Base-by-base conservation (phyloP, 2,888 invertebrate species). In the Dromius quadrimaculatus region DNA sequence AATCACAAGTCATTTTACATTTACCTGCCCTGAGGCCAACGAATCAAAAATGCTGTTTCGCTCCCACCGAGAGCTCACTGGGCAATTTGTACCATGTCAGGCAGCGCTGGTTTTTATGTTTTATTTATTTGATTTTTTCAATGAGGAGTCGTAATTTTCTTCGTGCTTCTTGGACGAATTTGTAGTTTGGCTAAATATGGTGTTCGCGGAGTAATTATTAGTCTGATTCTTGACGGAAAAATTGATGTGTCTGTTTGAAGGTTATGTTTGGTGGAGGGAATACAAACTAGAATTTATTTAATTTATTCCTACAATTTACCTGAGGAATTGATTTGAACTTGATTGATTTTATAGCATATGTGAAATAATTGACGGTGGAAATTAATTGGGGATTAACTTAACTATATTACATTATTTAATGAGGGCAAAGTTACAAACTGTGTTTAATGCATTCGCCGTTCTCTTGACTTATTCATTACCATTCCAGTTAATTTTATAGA, bases 11-110 rank as follows among this genome's bases (percentile, higher is more conserved):
- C 23, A 9, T 20, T 22, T 23, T 13, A 66, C 66, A 66, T 34
- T 28, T 57, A 66, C 66, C 66, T 66, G 72, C 78, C 79, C 77
- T 64, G 59, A 75, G 79, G 80, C 80, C 74, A 77, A 74, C 80
- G 79, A 80, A 80, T 80, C 78, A 75, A 75, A 73, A 75, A 72
- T 66, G 75, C 54, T 75, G 76, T 76, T 77, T 74, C 76, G 73
- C 78, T 78, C 78, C 78, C 66, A 66, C 66, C 47, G 15, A 9
- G 38, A 54, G 17, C 43, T 23, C 38, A 59, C 68, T 68, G 45
- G 45, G 59, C 43, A 68, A 68, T 68, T 68, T 68, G 68, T 68
- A 59, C 59, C 68, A 15, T 66, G 66, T 66, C 66, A 50, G 50
- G 13, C 50, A 15, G 54, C 23, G 57, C 47, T 22, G 38, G 43